Evolutionary conservation across 2,888 invertebrate species (phyloP).

Genomic region (Drosophila infuscata): DNA sequence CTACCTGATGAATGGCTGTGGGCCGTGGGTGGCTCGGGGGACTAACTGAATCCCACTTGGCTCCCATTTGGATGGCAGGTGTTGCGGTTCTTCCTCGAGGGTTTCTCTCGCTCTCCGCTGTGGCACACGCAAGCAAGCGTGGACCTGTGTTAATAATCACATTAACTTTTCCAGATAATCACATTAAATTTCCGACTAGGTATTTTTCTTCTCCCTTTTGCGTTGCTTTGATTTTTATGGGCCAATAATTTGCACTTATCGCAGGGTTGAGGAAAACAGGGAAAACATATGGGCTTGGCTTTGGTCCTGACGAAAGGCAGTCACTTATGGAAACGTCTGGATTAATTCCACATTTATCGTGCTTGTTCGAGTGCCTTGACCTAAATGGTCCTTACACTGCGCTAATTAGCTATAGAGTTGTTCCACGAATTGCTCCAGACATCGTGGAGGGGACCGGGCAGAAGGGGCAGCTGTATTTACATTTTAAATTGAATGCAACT

Average conservation of each 20-base stretch:
- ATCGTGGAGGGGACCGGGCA: neutral
- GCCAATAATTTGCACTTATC: conserved; percentile 50
- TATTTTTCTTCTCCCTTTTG: conserved; percentile 22
- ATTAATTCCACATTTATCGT: conserved; percentile 62
- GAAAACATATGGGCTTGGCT: conserved; percentile 34
- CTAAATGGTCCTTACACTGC: conserved; percentile 46
- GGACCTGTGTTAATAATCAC: conserved; percentile 69
- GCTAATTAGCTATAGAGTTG: conserved; percentile 40
- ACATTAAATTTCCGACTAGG: conserved; percentile 65
- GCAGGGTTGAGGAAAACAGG: neutral
- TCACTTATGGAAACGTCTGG: conserved; percentile 42
- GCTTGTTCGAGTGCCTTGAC: conserved; percentile 54
- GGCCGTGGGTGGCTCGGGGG: conserved; percentile 11
- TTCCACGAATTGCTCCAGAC: conserved; percentile 17
- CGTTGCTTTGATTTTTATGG: conserved; percentile 68
- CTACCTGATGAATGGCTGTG: conserved; percentile 54
- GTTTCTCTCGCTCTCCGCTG: conserved; percentile 1
- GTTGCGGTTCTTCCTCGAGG: conserved; percentile 2
- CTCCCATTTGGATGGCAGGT: conserved; percentile 22
- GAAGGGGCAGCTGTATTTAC: conserved; percentile 33
- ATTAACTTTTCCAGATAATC: conserved; percentile 76
- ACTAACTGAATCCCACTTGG: neutral
- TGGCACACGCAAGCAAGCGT: conserved; percentile 45
- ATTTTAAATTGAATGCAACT: conserved; percentile 68
- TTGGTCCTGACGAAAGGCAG: conserved; percentile 22